These are phyloP conservation scores for Drosophila ustulata DNA, from an alignment of 2,888 invertebrate genomes.

Conservation along the genomic window DNA sequence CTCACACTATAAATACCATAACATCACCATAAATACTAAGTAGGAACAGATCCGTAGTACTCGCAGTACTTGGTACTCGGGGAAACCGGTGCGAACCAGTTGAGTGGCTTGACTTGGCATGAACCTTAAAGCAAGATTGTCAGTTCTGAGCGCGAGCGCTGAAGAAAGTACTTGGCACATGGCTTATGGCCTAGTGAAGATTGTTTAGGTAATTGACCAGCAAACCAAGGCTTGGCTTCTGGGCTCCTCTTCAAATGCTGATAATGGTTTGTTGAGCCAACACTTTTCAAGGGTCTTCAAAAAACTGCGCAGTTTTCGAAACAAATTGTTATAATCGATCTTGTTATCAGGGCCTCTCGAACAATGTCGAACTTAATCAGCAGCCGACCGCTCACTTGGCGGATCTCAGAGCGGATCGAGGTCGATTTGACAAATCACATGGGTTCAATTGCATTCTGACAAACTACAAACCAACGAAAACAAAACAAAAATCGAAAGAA, in stretches of 20 bases:
- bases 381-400: neutral
- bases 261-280: slow-evolving; percentile 32
- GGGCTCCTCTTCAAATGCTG: neutral
- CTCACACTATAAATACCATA: neutral
- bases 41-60: slow-evolving; percentile 2
- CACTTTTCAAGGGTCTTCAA: slow-evolving; percentile 7
- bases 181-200: neutral
- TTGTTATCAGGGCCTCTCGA: slow-evolving; percentile 28
- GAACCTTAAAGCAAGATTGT: slow-evolving; percentile 37
- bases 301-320: slow-evolving; percentile 47
- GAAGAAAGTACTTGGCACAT: slow-evolving; percentile 4
- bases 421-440: slow-evolving; percentile 15
- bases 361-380: slow-evolving; percentile 39
- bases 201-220: neutral
- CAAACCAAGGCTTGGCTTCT: neutral
- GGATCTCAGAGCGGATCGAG: slow-evolving; percentile 16
- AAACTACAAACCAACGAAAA: slow-evolving; percentile 29
- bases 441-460: slow-evolving; percentile 23
- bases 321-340: slow-evolving; percentile 29
- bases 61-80: neutral
- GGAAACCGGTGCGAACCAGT: slow-evolving; percentile 43
- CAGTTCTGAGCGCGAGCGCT: neutral
- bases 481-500: slow-evolving; percentile 18
- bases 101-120: slow-evolving; percentile 36
- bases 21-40: too few relatives aligned